phyloP scores from a whole-genome alignment of 2,888 invertebrate genomes.

The Diarsia rubi region DNA sequence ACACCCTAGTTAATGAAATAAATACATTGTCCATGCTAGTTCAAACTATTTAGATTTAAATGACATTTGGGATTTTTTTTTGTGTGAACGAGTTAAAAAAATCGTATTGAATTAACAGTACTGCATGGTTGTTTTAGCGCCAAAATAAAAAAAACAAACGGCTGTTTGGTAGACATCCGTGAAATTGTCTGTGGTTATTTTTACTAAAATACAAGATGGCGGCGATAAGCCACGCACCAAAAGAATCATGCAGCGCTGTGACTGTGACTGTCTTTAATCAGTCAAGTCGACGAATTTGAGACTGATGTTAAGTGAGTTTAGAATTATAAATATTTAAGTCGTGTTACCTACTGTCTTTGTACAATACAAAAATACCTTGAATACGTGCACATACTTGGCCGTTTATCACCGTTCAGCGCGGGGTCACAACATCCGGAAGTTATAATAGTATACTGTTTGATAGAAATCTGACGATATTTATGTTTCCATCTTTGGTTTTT shows the following conservation, averaged over 20 bases:
- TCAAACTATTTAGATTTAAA: conserved; percentile 60
- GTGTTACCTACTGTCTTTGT: conserved; percentile 68
- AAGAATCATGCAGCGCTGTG: conserved; percentile 11
- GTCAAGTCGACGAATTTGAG: conserved; percentile 79
- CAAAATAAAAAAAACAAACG: not conserved
- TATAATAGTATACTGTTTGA: conserved; percentile 36
- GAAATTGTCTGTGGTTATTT: not conserved
- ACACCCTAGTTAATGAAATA: conserved; percentile 53
- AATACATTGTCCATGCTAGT: conserved; percentile 64
- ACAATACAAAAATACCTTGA: conserved; percentile 62
- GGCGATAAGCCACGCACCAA: not conserved
- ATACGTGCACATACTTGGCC: conserved; percentile 63
- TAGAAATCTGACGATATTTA: conserved; percentile 17
- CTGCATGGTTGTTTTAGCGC: not conserved
- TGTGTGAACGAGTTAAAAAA: conserved; percentile 60
- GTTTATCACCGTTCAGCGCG: conserved; percentile 59
- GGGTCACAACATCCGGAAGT: conserved; percentile 60
- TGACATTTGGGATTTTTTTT: conserved; percentile 69
- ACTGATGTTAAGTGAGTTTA: conserved; percentile 85
- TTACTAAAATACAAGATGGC: not conserved
- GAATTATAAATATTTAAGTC: conserved; percentile 76
- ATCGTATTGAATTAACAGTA: conserved; percentile 46
- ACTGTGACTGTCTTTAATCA: conserved; percentile 68
- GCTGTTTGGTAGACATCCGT: not conserved
- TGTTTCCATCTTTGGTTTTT: not conserved